Percentiles rank a stretch among this genome's conserved stretches.
Evolutionary conservation across 2,797 vertebrate species (phyloP).

Genomic region (Sternotherus odoratus): DNA sequence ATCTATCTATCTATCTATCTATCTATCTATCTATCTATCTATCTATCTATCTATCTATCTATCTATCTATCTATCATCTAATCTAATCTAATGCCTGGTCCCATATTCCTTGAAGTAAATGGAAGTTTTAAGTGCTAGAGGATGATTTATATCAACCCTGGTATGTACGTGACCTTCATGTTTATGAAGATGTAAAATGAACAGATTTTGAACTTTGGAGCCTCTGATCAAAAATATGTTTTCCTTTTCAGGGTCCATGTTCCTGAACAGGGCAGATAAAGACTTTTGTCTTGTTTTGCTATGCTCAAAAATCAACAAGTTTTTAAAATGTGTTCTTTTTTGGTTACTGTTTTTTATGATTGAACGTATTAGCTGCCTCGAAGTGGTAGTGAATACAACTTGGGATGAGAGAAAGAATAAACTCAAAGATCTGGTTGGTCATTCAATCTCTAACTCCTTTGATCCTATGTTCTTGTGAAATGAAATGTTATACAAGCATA

Average conservation of each 20-base stretch:
- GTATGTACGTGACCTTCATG: background rate
- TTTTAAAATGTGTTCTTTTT: background rate
- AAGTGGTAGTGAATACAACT: background rate
- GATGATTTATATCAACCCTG: background rate
- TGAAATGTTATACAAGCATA: rapidly evolving
- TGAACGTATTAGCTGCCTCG: background rate
- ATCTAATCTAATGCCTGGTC: background rate
- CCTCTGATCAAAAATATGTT: background rate
- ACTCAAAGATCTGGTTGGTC: background rate
- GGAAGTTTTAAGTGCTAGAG: background rate
- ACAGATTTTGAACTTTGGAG: background rate
- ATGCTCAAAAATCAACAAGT: background rate
- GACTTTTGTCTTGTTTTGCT: background rate
- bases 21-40: too few species aligned
- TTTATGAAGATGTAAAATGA: background rate
- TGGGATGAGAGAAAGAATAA: background rate
- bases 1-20: too few species aligned
- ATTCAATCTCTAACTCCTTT: background rate
- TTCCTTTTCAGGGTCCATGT: background rate
- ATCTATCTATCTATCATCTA: too few species aligned
- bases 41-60: too few species aligned
- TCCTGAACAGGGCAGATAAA: slow-evolving; percentile 8
- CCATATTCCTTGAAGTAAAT: background rate
- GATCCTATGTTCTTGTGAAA: background rate
- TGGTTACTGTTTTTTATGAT: background rate